Conservation (phyloP, 2,797 vertebrate species). For the Borostomias antarcticus region DNA sequence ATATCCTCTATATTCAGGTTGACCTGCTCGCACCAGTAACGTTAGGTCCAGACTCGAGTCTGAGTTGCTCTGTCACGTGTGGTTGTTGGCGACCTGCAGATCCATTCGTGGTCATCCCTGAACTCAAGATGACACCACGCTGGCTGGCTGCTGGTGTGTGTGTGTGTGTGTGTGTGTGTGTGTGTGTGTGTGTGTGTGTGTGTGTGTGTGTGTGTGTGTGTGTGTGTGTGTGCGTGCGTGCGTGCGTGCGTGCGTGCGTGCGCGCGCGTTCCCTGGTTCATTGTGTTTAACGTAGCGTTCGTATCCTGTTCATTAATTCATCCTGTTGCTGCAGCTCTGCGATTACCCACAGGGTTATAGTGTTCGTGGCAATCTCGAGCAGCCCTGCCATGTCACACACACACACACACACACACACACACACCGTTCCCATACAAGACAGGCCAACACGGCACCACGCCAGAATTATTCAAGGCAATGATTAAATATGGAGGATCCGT, state of each 20-base stretch:
- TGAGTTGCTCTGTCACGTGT: not conserved
- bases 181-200: constrained; percentile 18
- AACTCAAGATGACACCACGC: constrained; percentile 63
- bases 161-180: no score
- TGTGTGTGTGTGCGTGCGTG: constrained; percentile 11
- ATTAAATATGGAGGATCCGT: constrained; percentile 75
- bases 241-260: no score
- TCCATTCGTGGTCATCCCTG: constrained; percentile 44
- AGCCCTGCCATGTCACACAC: constrained; percentile 43
- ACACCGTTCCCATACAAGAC: constrained; percentile 62
- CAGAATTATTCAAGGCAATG: constrained; percentile 77
- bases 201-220: constrained; percentile 26
- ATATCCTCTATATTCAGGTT: no score
- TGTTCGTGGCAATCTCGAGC: constrained; percentile 64
- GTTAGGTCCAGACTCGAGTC: no score
- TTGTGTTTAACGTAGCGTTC: constrained; percentile 66
- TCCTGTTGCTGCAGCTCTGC: constrained; percentile 71
- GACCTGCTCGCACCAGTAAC: no score
- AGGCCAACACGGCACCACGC: constrained; percentile 69
- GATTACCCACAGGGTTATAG: constrained; percentile 67
- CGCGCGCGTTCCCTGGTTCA: constrained; percentile 29
- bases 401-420: constrained; percentile 39
- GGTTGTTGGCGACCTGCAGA: constrained; percentile 26
- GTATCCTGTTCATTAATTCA: constrained; percentile 78
- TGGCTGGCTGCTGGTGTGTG: constrained; percentile 43